Conservation (phyloP, 2,797 vertebrate species). For the Paguma larvata region DNA sequence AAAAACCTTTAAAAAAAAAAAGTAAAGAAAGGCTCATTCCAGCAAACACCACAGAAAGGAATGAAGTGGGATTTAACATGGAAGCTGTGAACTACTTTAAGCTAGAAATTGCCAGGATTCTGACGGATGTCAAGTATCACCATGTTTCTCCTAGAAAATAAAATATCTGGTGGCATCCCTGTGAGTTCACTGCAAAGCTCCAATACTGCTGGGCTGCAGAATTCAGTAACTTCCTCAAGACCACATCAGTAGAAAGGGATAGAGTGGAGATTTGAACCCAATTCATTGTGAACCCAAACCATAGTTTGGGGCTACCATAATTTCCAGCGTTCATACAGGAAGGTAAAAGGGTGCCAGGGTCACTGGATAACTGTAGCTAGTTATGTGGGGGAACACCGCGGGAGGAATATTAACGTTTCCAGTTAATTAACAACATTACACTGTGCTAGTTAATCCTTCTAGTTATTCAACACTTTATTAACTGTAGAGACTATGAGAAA, state of each 20-base stretch:
- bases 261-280: not conserved
- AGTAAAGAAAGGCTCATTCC: not conserved
- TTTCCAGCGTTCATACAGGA: not conserved
- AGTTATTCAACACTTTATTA: constrained; percentile 40
- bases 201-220: not conserved
- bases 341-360: not conserved
- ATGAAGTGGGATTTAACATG: not conserved
- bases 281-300: not conserved
- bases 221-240: not conserved
- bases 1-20: too few species aligned
- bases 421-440: not conserved
- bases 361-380: not conserved
- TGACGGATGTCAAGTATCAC: not conserved
- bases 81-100: not conserved
- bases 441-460: not conserved
- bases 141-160: not conserved
- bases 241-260: fast-evolving
- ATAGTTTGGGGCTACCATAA: not conserved
- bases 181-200: not conserved
- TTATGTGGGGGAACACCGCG: not conserved
- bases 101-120: not conserved
- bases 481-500: not conserved
- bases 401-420: not conserved
- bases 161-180: not conserved
- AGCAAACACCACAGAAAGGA: not conserved